These are phyloP conservation scores for Cotesia chilonis DNA, from an alignment of 1,140 invertebrate genomes.

Conservation along the genomic window DNA sequence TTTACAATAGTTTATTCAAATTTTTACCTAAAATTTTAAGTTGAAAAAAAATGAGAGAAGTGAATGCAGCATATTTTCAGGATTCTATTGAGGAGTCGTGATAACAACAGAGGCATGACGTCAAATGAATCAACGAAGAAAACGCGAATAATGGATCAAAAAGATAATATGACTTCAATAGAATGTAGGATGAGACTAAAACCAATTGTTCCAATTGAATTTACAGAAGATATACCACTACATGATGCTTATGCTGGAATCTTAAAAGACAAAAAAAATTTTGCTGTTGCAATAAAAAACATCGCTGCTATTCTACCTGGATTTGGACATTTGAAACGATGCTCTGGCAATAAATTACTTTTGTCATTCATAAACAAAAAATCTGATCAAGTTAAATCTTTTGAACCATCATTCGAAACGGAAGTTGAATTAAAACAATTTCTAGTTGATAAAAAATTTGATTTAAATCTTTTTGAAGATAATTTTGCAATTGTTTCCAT, in stretches of 20 bases:
- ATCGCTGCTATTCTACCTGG: constrained; percentile 67
- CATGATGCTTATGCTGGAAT: constrained; percentile 70
- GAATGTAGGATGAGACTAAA: constrained; percentile 49
- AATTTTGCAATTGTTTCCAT: constrained; percentile 70
- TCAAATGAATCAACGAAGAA: constrained; percentile 23
- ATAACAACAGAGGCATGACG: constrained; percentile 37
- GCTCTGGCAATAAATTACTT: constrained; percentile 70
- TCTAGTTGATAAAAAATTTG: constrained; percentile 64
- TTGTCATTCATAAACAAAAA: constrained; percentile 62
- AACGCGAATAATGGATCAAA: constrained; percentile 24
- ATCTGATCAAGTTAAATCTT: neutral
- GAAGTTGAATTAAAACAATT: constrained; percentile 61
- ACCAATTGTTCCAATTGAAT: constrained; percentile 68
- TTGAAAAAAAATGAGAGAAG: constrained; percentile 34
- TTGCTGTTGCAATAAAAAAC: constrained; percentile 72
- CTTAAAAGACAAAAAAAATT: constrained; percentile 70
- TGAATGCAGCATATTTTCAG: constrained; percentile 52
- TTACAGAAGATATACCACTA: constrained; percentile 64
- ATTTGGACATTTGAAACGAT: constrained; percentile 79
- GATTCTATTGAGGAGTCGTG: constrained; percentile 9
- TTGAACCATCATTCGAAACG: constrained; percentile 10
- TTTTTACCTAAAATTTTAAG: constrained; percentile 7
- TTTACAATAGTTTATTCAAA: constrained; percentile 10
- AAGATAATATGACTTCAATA: constrained; percentile 39
- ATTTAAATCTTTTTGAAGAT: constrained; percentile 66